These are phyloP conservation scores for Scomber japonicus DNA, from an alignment of 2,113 vertebrate genomes.

Conservation along the genomic window DNA sequence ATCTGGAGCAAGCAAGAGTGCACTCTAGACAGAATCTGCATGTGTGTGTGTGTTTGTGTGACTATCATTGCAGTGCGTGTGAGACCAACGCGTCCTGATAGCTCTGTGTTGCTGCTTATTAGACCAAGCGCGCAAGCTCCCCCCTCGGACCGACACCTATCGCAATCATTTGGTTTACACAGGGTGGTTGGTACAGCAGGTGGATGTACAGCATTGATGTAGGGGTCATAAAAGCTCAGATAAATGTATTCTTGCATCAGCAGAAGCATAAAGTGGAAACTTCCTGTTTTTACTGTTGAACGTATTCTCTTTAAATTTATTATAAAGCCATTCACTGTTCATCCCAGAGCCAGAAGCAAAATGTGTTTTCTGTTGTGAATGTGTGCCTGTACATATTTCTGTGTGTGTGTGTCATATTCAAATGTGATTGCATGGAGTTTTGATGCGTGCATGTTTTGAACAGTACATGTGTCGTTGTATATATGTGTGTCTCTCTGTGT, in stretches of 20 bases:
- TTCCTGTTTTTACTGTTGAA: constrained; percentile 52
- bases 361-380: constrained; percentile 14
- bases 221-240: constrained; percentile 36
- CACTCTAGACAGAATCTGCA: no score
- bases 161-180: neutral
- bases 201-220: constrained; percentile 1
- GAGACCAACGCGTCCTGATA: no score
- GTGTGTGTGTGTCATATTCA: constrained; percentile 4
- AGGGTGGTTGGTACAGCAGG: constrained; percentile 14
- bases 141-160: no score
- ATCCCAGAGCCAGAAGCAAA: constrained; percentile 48
- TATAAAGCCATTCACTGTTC: constrained; percentile 61
- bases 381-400: constrained; percentile 4
- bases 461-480: neutral
- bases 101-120: no score
- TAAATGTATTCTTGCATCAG: constrained; percentile 30
- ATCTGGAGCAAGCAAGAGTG: no score
- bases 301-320: constrained; percentile 58
- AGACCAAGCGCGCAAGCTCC: no score
- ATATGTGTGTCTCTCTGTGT: neutral
- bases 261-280: constrained; percentile 26
- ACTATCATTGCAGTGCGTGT: no score
- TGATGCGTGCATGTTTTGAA: constrained; percentile 13
- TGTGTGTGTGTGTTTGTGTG: no score
- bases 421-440: neutral